Conservation (phyloP, 2,888 invertebrate genomes). For the Beris chalybata region DNA sequence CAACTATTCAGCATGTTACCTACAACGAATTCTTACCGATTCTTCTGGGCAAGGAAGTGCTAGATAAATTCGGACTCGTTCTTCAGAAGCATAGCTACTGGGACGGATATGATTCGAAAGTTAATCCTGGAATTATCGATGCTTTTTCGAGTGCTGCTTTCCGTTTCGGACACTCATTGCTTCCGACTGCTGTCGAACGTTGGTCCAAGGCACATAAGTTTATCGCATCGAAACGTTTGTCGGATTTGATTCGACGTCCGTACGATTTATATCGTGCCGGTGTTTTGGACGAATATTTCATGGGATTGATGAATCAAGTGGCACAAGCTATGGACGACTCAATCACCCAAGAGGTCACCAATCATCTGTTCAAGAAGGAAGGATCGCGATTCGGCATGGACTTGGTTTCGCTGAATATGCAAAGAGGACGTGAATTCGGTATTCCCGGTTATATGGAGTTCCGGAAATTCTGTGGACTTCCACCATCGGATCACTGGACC, state of each 20-base stretch:
- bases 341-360: slow-evolving; percentile 87
- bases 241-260: slow-evolving; percentile 85
- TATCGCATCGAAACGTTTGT: slow-evolving; percentile 86
- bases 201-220: slow-evolving; percentile 96
- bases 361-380: slow-evolving; percentile 86
- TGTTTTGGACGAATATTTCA: slow-evolving; percentile 86
- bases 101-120: slow-evolving; percentile 70
- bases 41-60: slow-evolving; percentile 84
- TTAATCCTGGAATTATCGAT: slow-evolving; percentile 87
- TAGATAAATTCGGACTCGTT: slow-evolving; percentile 86
- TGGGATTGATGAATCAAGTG: slow-evolving; percentile 92
- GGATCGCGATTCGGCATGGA: slow-evolving; percentile 78
- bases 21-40: slow-evolving; percentile 90
- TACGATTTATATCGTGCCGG: slow-evolving; percentile 89
- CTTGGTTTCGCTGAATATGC: slow-evolving; percentile 90
- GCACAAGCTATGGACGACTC: slow-evolving; percentile 95
- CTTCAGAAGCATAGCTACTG: slow-evolving; percentile 72
- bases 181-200: slow-evolving; percentile 88
- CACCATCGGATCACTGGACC: slow-evolving; percentile 72
- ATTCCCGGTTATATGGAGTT: slow-evolving; percentile 92
- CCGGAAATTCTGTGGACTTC: slow-evolving; percentile 86
- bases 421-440: slow-evolving; percentile 88
- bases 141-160: slow-evolving; percentile 92
- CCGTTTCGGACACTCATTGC: slow-evolving; percentile 86
- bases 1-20: slow-evolving; percentile 85